These are phyloP conservation scores for Scatophagus argus DNA, from an alignment of 2,113 vertebrate species.

Conservation along the genomic window DNA sequence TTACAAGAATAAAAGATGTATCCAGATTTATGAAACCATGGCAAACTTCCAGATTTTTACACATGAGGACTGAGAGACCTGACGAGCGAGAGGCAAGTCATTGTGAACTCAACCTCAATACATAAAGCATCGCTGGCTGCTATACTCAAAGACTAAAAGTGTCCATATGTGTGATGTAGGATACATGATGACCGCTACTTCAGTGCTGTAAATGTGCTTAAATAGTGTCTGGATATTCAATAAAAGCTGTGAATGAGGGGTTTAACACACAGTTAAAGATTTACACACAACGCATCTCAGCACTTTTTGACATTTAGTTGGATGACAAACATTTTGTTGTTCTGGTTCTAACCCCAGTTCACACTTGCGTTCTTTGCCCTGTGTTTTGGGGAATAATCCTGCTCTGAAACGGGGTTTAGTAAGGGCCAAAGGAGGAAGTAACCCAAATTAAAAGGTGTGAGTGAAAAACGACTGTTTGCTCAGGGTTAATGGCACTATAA, in stretches of 20 bases:
- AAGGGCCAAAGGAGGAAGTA: not conserved
- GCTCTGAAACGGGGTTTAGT: not conserved
- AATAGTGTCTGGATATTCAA: too few species aligned
- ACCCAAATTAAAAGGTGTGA: not conserved
- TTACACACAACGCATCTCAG: not conserved
- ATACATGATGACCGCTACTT: too few species aligned
- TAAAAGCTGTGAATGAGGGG: not conserved
- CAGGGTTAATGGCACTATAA: constrained; percentile 3
- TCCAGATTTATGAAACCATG: not conserved
- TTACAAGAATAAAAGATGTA: not conserved
- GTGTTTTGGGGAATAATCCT: not conserved
- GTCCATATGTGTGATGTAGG: too few species aligned
- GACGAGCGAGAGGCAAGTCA: not conserved
- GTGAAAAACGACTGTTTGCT: not conserved
- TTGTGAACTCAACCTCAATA: not conserved
- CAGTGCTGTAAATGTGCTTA: too few species aligned
- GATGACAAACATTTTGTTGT: not conserved
- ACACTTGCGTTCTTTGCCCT: not conserved
- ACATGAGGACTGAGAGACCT: not conserved
- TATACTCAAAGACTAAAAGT: not conserved
- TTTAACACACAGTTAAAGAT: not conserved
- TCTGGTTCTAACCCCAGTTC: not conserved
- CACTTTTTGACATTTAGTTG: not conserved
- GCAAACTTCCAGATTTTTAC: not conserved
- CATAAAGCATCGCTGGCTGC: not conserved